phyloP scores from a whole-genome alignment of 2,888 invertebrate species.

The Hydraecia micacea region DNA sequence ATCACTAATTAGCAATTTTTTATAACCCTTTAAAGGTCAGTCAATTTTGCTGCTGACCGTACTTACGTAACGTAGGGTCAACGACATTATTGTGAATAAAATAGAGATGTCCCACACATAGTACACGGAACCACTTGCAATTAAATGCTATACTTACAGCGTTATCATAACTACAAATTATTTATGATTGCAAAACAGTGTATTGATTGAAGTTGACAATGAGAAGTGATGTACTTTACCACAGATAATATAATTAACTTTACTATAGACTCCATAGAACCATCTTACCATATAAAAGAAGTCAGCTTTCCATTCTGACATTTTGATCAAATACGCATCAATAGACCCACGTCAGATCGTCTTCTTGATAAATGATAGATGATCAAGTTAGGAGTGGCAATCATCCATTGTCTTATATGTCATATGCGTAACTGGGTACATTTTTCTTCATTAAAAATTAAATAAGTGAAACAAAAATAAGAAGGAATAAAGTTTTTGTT shows the following conservation, averaged over 20 bases:
- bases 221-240: no score
- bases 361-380: constrained; percentile 31
- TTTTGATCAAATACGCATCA: constrained; percentile 67
- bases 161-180: constrained; percentile 2
- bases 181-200: constrained; percentile 33
- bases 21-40: neutral
- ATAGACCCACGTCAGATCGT: constrained; percentile 33
- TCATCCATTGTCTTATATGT: constrained; percentile 42
- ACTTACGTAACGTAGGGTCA: constrained; percentile 17
- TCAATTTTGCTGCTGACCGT: neutral
- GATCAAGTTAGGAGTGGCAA: constrained; percentile 20
- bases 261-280: no score
- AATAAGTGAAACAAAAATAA: neutral
- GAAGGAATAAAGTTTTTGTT: neutral
- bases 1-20: neutral
- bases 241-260: no score
- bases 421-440: neutral
- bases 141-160: no score
- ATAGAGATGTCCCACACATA: constrained; percentile 22
- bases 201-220: constrained; percentile 36
- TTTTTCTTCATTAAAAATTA: neutral
- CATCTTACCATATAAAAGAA: constrained; percentile 25
- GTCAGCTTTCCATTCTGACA: constrained; percentile 75
- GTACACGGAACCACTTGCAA: neutral
- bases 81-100: neutral